These are phyloP conservation scores for Neelides sp. DNA, from an alignment of 1,140 invertebrate species.

Conservation along the genomic window DNA sequence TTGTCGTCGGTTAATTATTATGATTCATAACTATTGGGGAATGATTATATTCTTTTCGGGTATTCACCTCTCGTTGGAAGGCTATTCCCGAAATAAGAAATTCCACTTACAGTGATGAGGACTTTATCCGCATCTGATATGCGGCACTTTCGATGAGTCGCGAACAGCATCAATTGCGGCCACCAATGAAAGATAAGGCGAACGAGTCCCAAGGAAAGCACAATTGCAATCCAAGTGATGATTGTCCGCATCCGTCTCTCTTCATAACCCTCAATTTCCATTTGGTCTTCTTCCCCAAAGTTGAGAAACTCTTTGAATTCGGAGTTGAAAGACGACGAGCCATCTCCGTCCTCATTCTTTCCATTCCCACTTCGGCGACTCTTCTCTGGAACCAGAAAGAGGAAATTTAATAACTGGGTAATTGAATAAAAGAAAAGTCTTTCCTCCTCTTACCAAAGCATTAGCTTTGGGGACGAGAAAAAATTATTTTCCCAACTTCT, in stretches of 20 bases:
- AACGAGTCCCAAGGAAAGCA: constrained; percentile 57
- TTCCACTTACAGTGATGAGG: constrained; percentile 59
- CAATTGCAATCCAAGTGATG: constrained; percentile 48
- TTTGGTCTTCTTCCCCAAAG: constrained; percentile 52
- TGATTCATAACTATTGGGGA: no score
- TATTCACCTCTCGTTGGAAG: no score
- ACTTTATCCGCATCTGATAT: constrained; percentile 61
- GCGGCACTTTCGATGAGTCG: constrained; percentile 54
- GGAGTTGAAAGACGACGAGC: no score
- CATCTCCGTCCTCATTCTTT: background rate
- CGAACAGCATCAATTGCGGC: constrained; percentile 60
- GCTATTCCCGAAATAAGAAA: no score
- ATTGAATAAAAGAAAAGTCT: no score
- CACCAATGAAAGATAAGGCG: constrained; percentile 76
- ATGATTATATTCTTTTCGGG: no score
- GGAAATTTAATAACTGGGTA: background rate
- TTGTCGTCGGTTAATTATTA: no score
- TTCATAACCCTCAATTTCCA: constrained; percentile 55
- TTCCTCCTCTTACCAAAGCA: no score
- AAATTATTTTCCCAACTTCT: no score
- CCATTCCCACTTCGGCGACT: background rate
- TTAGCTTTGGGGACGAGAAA: no score
- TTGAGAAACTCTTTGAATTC: constrained; percentile 43
- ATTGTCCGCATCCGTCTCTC: constrained; percentile 39
- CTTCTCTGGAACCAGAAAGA: constrained; percentile 2